Percentiles rank a stretch among this genome's conserved stretches.
These are phyloP conservation scores for Rhingia campestris DNA, from an alignment of 2,888 invertebrate species.

Conservation along the genomic window DNA sequence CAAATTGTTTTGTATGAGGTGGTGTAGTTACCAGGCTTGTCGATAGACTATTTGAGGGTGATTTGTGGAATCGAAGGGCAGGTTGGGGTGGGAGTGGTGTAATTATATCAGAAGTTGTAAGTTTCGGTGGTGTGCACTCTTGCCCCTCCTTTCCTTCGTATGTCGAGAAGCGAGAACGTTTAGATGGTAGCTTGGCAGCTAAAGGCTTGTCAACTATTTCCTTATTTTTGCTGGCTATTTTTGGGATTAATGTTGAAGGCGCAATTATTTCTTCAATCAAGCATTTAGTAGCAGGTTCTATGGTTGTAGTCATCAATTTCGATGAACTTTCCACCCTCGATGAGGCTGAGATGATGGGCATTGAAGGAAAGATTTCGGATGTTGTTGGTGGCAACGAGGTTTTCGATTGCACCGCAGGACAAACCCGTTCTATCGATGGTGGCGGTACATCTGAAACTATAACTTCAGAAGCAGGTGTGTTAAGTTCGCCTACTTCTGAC, in stretches of 20 bases:
- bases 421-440: background rate
- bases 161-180: background rate
- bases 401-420: background rate
- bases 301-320: background rate
- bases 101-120: background rate
- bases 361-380: conserved; percentile 7
- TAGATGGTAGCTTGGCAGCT: background rate
- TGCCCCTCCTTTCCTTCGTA: background rate
- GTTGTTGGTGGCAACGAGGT: background rate
- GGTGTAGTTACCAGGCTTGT: background rate
- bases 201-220: background rate
- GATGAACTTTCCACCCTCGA: conserved; percentile 7
- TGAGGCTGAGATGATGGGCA: conserved; percentile 23
- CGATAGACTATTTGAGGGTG: background rate
- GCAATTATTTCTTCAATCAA: too few species aligned
- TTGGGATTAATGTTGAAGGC: background rate
- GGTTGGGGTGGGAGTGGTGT: background rate
- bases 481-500: background rate
- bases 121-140: background rate
- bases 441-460: background rate
- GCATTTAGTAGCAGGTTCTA: too few species aligned
- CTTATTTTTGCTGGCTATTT: background rate
- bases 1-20: background rate
- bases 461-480: background rate
- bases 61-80: background rate